Evolutionary conservation across 2,888 invertebrate genomes (phyloP).

Genomic region (Rhogogaster chlorosoma): DNA sequence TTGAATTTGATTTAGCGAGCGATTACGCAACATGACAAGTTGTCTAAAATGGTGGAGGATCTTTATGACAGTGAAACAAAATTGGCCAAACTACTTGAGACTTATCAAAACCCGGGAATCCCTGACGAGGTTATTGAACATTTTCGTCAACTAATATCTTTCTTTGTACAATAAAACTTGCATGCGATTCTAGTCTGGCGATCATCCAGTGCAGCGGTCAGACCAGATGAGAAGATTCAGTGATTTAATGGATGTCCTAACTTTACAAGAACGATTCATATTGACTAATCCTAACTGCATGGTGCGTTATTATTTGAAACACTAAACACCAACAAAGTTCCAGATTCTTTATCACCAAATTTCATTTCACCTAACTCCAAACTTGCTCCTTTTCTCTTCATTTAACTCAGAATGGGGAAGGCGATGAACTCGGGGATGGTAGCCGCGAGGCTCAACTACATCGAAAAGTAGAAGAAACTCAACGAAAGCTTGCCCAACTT

Average conservation of each 20-base stretch:
- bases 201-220: constrained; percentile 80
- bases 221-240: constrained; percentile 68
- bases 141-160: constrained; percentile 45
- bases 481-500: constrained; percentile 80
- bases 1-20: constrained; percentile 67
- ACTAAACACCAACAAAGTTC: neutral
- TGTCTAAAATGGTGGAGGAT: constrained; percentile 84
- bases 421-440: constrained; percentile 79
- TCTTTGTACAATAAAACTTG: constrained; percentile 58
- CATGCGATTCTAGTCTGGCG: constrained; percentile 74
- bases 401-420: constrained; percentile 51
- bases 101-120: constrained; percentile 70
- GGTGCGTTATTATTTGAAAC: constrained; percentile 61
- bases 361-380: constrained; percentile 22
- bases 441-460: constrained; percentile 81
- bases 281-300: constrained; percentile 64
- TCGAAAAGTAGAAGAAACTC: constrained; percentile 83
- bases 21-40: constrained; percentile 80
- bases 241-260: constrained; percentile 66
- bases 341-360: constrained; percentile 16
- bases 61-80: constrained; percentile 86
- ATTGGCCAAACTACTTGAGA: constrained; percentile 81
- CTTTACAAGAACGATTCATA: constrained; percentile 66
- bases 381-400: neutral
- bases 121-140: constrained; percentile 68